A percentile compares a stretch with the other conserved stretches of the same genome.
Evolutionary conservation across 2,888 invertebrate genomes (phyloP).

Genomic region (Harpagoxenus sublaevis): DNA sequence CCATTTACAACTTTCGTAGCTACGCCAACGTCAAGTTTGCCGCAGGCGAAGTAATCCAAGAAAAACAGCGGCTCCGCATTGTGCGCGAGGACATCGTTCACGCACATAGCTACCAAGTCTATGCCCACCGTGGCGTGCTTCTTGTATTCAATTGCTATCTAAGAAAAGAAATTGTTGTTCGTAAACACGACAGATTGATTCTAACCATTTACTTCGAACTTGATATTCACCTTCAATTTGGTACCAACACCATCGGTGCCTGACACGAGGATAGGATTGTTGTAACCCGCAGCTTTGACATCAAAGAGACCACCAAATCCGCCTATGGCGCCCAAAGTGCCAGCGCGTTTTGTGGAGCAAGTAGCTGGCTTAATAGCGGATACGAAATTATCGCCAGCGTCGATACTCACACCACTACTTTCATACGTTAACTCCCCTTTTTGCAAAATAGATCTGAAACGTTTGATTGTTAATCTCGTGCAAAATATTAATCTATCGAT

Average conservation of each 20-base stretch:
- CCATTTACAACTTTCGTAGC: conserved; percentile 94
- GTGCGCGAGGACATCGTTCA: conserved; percentile 97
- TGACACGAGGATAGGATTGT: conserved; percentile 95
- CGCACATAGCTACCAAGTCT: conserved; percentile 99
- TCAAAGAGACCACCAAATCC: conserved; percentile 98
- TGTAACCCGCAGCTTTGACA: conserved; percentile 91
- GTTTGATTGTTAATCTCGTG: conserved; percentile 6
- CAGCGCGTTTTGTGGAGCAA: conserved; percentile 92
- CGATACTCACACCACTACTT: conserved; percentile 97
- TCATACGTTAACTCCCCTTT: conserved; percentile 93
- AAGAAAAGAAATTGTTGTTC: conserved; percentile 80
- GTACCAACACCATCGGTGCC: conserved; percentile 99
- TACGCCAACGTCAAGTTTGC: conserved; percentile 92
- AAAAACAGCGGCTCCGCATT: conserved; percentile 99
- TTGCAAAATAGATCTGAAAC: conserved; percentile 87
- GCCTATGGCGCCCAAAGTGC: conserved; percentile 94
- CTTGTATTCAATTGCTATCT: conserved; percentile 94
- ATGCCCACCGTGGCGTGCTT: conserved; percentile 95
- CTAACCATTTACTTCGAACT: neutral
- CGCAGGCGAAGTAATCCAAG: conserved; percentile 98
- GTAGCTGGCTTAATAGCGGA: conserved; percentile 93
- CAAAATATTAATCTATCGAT: neutral
- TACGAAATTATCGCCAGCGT: conserved; percentile 95
- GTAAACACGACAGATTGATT: neutral
- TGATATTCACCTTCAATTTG: conserved; percentile 92